Percentiles rank a stretch among this genome's conserved stretches.
These are phyloP conservation scores for Megaleporinus macrocephalus DNA, from an alignment of 2,113 vertebrate species.

Conservation along the genomic window DNA sequence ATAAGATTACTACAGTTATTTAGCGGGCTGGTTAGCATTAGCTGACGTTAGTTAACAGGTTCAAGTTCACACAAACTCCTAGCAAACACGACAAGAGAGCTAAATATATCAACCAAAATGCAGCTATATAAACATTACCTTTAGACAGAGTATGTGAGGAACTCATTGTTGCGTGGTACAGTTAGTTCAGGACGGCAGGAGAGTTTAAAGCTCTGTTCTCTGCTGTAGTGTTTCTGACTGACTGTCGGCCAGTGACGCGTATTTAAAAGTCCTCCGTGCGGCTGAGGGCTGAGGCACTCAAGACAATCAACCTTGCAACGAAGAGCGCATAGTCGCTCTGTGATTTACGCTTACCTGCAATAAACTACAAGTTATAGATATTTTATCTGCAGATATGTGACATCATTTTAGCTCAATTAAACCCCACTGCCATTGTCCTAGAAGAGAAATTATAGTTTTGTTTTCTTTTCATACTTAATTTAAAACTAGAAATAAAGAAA, in stretches of 20 bases:
- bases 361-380: too few species aligned
- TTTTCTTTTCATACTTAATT: too few species aligned
- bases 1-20: neutral
- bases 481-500: too few species aligned
- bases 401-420: too few species aligned
- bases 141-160: conserved; percentile 15
- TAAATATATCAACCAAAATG: neutral
- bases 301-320: neutral
- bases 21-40: neutral
- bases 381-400: too few species aligned
- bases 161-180: conserved; percentile 9
- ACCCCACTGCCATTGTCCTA: too few species aligned
- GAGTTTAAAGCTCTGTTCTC: neutral
- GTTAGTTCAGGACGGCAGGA: neutral
- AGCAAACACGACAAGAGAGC: neutral
- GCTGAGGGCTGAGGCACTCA: neutral
- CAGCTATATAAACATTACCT: conserved; percentile 5
- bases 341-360: too few species aligned
- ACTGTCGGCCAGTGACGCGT: neutral
- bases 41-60: neutral
- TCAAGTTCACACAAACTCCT: neutral
- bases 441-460: too few species aligned
- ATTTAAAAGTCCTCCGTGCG: conserved; percentile 2
- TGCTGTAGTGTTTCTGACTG: neutral
- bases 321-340: conserved; percentile 26